phyloP scores from a whole-genome alignment of 2,113 vertebrate genomes.

The Eleginops maclovinus region DNA sequence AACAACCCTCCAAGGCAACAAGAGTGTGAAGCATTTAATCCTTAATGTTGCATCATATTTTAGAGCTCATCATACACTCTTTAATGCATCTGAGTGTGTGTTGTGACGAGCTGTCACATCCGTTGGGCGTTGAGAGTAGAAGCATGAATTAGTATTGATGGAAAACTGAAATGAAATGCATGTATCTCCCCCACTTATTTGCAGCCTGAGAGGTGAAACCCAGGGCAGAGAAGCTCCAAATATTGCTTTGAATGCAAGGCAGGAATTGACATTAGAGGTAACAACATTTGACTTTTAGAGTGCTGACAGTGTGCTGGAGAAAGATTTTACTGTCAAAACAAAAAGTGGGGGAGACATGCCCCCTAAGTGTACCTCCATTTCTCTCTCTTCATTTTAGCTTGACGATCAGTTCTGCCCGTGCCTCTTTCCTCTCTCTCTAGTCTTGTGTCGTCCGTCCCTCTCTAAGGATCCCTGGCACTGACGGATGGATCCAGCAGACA shows the following conservation, averaged over 20 bases:
- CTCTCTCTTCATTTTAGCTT: constrained; percentile 8
- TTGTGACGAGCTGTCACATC: too few species aligned
- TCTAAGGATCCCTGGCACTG: constrained; percentile 39
- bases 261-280: background rate
- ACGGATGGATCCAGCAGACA: constrained; percentile 57
- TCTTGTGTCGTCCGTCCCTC: constrained; percentile 8
- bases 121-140: too few species aligned
- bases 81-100: too few species aligned
- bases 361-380: background rate
- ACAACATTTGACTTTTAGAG: background rate
- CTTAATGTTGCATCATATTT: background rate
- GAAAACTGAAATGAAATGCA: background rate
- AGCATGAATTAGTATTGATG: too few species aligned
- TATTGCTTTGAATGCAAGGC: background rate
- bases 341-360: background rate
- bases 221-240: background rate
- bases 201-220: background rate
- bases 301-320: background rate
- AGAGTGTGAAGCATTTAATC: background rate
- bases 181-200: background rate
- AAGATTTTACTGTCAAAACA: background rate
- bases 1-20: background rate
- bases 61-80: background rate
- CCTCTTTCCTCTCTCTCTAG: background rate
- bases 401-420: constrained; percentile 2